These are phyloP conservation scores for Rhynchotus rufescens DNA, from an alignment of 2,797 vertebrate species.

Conservation along the genomic window DNA sequence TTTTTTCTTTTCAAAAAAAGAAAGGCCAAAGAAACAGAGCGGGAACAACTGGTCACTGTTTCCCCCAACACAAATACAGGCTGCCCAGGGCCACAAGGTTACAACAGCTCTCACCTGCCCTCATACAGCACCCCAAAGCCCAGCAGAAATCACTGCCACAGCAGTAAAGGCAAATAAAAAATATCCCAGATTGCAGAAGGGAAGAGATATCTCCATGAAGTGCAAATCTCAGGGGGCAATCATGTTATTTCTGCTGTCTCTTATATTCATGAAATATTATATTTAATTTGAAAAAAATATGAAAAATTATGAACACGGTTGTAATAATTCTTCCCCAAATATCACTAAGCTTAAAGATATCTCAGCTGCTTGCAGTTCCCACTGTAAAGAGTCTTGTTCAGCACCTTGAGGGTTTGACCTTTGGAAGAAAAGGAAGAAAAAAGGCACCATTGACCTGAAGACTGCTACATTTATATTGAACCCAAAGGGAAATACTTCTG, in stretches of 20 bases:
- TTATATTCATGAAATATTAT: background rate
- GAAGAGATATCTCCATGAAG: background rate
- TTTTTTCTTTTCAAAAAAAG: background rate
- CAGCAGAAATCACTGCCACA: background rate
- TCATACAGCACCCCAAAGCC: background rate
- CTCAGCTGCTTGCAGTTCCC: background rate
- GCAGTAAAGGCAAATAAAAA: background rate
- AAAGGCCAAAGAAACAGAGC: background rate
- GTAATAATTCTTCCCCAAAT: background rate
- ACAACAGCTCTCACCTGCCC: background rate
- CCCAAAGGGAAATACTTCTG: constrained; percentile 32
- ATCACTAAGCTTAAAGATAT: background rate
- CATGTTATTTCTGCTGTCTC: background rate
- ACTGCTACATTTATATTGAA: constrained; percentile 23
- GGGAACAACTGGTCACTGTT: background rate
- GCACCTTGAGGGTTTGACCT: constrained; percentile 34
- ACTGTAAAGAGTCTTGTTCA: background rate
- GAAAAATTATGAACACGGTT: background rate
- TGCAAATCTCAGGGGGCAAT: background rate
- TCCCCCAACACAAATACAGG: background rate
- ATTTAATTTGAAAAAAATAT: background rate
- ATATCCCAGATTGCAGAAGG: background rate
- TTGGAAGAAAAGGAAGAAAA: background rate
- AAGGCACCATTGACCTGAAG: constrained; percentile 18
- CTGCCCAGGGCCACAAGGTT: background rate